A percentile compares a stretch with the other conserved stretches of the same genome.
These are phyloP conservation scores for Embiotoca jacksoni DNA, from an alignment of 2,113 vertebrate species.

Conservation along the genomic window DNA sequence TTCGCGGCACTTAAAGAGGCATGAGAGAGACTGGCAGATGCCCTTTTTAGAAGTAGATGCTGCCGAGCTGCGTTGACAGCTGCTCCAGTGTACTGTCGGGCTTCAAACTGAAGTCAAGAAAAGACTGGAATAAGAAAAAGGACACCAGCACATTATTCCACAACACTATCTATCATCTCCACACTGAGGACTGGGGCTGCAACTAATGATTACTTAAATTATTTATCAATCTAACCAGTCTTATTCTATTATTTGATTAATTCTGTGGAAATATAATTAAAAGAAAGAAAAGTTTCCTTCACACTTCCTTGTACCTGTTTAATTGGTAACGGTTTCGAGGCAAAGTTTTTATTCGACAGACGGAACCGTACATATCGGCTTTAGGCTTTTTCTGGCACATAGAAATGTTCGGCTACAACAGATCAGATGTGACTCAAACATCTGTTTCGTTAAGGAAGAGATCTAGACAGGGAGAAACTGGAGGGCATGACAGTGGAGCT, in stretches of 20 bases:
- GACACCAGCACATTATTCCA: neutral
- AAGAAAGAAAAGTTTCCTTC: too few relatives aligned
- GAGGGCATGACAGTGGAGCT: neutral
- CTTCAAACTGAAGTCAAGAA: slow-evolving; percentile 17
- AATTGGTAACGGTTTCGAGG: too few relatives aligned
- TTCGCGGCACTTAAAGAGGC: slow-evolving; percentile 37
- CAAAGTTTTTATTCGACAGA: too few relatives aligned
- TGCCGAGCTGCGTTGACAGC: slow-evolving; percentile 40
- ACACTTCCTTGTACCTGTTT: too few relatives aligned
- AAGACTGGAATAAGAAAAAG: neutral
- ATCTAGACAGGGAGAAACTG: neutral
- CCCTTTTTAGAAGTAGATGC: slow-evolving; percentile 57
- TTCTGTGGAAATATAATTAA: too few relatives aligned
- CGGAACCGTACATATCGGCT: too few relatives aligned
- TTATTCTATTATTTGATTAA: too few relatives aligned
- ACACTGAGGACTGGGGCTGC: neutral
- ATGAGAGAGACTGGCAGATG: slow-evolving; percentile 66
- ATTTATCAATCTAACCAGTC: neutral
- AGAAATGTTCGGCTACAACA: neutral
- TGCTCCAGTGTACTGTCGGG: slow-evolving; percentile 27
- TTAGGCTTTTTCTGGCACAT: too few relatives aligned
- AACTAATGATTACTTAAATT: neutral
- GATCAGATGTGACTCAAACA: neutral
- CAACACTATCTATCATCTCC: neutral
- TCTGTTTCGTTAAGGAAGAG: too few relatives aligned